phyloP scores from a whole-genome alignment of 2,113 vertebrate species.

The Rhegmatorhina hoffmannsi region DNA sequence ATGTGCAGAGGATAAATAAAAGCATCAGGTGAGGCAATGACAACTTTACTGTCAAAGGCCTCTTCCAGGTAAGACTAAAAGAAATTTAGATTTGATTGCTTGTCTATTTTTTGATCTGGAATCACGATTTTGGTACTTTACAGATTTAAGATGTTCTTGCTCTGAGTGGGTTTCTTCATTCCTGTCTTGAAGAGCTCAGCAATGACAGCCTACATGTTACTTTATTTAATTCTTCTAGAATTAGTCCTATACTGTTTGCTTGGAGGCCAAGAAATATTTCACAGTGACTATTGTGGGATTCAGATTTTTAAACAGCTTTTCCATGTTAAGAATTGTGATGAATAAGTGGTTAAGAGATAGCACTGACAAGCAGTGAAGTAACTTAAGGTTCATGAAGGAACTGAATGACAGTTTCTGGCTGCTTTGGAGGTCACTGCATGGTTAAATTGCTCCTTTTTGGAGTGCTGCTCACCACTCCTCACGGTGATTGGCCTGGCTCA shows the following conservation, averaged over 20 bases:
- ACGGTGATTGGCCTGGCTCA: background rate
- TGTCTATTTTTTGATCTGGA: conserved; percentile 25
- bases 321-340: background rate
- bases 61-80: conserved; percentile 42
- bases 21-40: conserved; percentile 16
- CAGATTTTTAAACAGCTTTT: conserved; percentile 26
- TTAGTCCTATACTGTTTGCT: conserved; percentile 67
- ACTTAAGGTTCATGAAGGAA: conserved; percentile 13
- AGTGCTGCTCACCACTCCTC: background rate
- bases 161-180: conserved; percentile 57
- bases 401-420: conserved; percentile 1
- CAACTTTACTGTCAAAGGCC: conserved; percentile 21
- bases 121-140: conserved; percentile 56
- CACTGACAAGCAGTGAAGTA: background rate
- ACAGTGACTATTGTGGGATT: background rate
- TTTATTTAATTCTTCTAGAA: conserved; percentile 75
- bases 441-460: background rate
- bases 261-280: conserved; percentile 61
- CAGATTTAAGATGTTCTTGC: conserved; percentile 31
- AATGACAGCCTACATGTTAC: conserved; percentile 69
- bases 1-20: conserved; percentile 36
- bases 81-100: background rate
- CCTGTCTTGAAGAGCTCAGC: conserved; percentile 59
- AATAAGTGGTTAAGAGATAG: conserved; percentile 15
- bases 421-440: background rate